A percentile compares a stretch with the other conserved stretches of the same genome.
phyloP scores from a whole-genome alignment of 37 sponge, comb jelly and placozoan species.

The Dysidea cf. avara region DNA sequence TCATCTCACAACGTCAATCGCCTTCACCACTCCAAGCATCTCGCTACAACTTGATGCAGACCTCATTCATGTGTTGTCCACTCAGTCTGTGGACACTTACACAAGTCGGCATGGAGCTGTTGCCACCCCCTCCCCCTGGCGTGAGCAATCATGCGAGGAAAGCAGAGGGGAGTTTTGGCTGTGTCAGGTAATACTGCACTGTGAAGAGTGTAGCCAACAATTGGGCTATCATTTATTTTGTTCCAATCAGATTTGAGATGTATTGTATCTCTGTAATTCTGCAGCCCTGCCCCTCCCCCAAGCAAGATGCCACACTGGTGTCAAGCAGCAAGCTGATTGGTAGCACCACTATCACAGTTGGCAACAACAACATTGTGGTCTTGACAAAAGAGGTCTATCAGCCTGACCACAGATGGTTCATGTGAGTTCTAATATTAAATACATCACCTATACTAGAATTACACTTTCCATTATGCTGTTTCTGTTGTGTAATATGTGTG shows the following conservation, averaged over 20 bases:
- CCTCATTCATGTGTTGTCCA: slow-evolving; percentile 51
- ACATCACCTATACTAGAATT: too few relatives aligned
- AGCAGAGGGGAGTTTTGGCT: slow-evolving; percentile 12
- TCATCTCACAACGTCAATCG: slow-evolving; percentile 26
- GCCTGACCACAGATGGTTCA: background rate
- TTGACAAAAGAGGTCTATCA: slow-evolving; percentile 39
- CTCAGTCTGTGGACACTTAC: slow-evolving; percentile 45
- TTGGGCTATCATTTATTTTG: too few relatives aligned
- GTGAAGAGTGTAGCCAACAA: too few relatives aligned
- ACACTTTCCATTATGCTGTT: too few relatives aligned
- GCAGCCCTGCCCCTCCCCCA: slow-evolving; percentile 65
- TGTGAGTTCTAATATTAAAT: background rate
- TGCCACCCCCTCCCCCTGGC: too few relatives aligned
- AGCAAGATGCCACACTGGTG: slow-evolving; percentile 45
- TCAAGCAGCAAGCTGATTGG: slow-evolving; percentile 51
- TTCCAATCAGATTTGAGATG: too few relatives aligned
- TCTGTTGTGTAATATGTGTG: too few relatives aligned
- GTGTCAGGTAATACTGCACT: slow-evolving; percentile 25
- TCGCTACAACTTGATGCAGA: slow-evolving; percentile 3
- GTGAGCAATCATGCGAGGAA: too few relatives aligned
- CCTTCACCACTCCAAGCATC: slow-evolving; percentile 39
- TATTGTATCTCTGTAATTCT: too few relatives aligned
- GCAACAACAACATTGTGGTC: slow-evolving; percentile 44
- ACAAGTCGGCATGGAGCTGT: too few relatives aligned
- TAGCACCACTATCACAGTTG: slow-evolving; percentile 25